Base-by-base conservation (phyloP, 2,888 invertebrate species). In the Orgyia antiqua region DNA sequence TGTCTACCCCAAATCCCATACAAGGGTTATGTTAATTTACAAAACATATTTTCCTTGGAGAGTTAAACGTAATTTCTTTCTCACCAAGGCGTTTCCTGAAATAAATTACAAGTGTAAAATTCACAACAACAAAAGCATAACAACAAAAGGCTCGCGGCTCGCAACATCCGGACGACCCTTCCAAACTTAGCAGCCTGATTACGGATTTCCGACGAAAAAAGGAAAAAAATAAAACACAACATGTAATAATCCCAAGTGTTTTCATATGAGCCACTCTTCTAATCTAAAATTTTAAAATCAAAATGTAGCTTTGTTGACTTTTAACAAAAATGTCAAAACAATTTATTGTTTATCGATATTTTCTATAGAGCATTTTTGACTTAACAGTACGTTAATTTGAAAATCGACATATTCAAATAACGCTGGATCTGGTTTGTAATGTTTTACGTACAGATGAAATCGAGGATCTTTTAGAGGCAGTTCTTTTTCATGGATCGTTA, bases 81-180 rank as follows among this genome's bases (percentile, higher is more conserved):
- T 77, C 78, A 73, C 78, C 74, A 70, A 78, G 78, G 79, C 76
- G 70, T 79, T 83, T 83, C 83, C 83, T 82, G 82, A 80, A 84
- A 86, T 84, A 84, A 86, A 86, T 86, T 83, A 86, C 84, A 82
- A 84, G 84, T 86, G 86, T 84, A 84, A 84, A 86, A 86, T 84
- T 83, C 80, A 78, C 77, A 84, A 80, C 82, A 86, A 86, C 82
- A 84, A 84, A 80, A 83, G 82, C 69, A 68, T 66, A 77, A 75
- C 79, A 84, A 84, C 82, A 86, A 86, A 84, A 86, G 84, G 77
- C 80, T 76, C 75, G 80, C 74, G 78, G 83, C 78, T 72, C 77
- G 68, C 70, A 80, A 83, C 84, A 80, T 84, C 86, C 84, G 86
- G 82, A 66, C 69, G 82, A 79, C 82, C 84, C 79, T 80, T 78